Conservation (phyloP, 2,113 vertebrate species). For the Conger conger region DNA sequence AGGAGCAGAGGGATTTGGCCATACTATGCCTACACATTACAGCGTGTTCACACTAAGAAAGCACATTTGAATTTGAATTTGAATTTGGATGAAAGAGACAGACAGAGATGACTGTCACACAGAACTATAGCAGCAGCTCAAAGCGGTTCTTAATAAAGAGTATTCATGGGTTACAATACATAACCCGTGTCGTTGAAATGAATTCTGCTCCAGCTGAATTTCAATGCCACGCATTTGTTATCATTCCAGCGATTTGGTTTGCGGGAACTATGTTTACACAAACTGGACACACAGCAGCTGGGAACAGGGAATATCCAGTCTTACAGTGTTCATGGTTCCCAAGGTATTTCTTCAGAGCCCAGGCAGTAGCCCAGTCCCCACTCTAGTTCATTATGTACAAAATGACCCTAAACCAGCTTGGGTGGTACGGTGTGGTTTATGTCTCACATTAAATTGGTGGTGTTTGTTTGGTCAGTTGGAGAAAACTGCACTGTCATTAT, state of each 20-base stretch:
- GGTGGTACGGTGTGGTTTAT: not conserved
- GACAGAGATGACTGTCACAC: conserved; percentile 18
- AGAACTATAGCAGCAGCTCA: not conserved
- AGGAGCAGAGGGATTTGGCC: not conserved
- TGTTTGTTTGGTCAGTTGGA: not conserved
- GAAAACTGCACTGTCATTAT: too few relatives aligned
- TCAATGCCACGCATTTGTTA: not conserved
- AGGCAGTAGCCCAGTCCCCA: not conserved
- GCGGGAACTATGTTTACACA: not conserved
- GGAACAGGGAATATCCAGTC: not conserved
- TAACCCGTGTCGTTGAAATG: not conserved
- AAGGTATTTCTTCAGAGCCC: not conserved
- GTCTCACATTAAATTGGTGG: not conserved
- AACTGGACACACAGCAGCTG: not conserved
- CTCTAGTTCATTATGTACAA: not conserved
- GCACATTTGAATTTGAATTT: too few relatives aligned
- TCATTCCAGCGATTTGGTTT: not conserved
- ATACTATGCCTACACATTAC: too few relatives aligned
- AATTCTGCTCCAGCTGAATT: not conserved
- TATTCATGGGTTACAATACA: not conserved
- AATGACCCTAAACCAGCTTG: not conserved
- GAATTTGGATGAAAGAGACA: not conserved
- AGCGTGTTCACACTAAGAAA: too few relatives aligned
- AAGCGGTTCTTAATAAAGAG: not conserved
- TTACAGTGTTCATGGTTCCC: not conserved